Conservation (phyloP, 92 coral and sea anemone species). For the Meandrina meandrites region DNA sequence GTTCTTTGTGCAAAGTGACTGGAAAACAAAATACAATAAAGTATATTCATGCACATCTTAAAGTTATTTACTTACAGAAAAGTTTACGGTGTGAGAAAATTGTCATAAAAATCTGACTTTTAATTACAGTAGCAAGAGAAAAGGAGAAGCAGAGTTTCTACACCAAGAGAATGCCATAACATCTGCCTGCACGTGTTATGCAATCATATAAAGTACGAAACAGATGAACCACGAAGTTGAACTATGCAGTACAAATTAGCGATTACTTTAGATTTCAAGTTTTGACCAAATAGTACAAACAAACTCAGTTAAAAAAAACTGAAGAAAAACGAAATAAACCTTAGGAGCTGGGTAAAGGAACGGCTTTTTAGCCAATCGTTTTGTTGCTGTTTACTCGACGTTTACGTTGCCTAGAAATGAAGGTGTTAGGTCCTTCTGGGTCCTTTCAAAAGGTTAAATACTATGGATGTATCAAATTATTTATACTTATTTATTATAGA, state of each 20-base stretch:
- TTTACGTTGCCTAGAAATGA: neutral
- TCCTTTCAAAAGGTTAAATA: neutral
- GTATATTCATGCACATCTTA: neutral
- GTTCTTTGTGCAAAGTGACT: neutral
- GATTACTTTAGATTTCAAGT: neutral
- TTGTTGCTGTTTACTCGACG: too few species aligned
- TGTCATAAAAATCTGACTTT: neutral
- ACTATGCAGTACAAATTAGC: neutral
- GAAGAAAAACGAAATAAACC: neutral
- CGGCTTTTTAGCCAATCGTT: too few species aligned
- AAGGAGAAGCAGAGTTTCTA: conserved; percentile 1
- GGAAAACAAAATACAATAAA: neutral
- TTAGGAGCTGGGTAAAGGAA: too few species aligned
- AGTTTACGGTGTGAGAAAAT: neutral
- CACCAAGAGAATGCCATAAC: neutral
- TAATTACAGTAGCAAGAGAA: neutral
- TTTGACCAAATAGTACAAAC: neutral
- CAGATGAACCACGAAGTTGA: neutral
- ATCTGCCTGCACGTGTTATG: neutral
- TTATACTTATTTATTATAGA: too few species aligned
- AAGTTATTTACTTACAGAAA: neutral
- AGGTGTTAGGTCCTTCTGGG: neutral
- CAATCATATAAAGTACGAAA: neutral
- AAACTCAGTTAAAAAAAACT: neutral
- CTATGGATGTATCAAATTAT: neutral